Evolutionary conservation across 2,113 vertebrate species (phyloP), one percentile per base, ranked within the genome.

Genomic region (Vulpes lagopus): DNA sequence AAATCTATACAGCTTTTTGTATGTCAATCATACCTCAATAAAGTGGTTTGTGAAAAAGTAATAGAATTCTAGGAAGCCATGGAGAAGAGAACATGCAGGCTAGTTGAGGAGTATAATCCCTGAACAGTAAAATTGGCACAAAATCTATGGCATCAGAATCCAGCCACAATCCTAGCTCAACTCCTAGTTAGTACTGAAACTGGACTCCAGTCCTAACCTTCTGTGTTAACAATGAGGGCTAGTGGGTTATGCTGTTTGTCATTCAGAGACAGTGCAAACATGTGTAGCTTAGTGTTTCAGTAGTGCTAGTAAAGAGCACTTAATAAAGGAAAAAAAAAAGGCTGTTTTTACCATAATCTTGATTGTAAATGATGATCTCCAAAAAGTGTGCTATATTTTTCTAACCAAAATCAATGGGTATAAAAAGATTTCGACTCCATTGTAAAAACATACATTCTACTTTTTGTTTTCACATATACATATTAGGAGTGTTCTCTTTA

Each of bases 401-500:
- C 55, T 93, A 85, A 35, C 17, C 22, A 87, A 38, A 96, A 51
- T 38, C 51, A 57, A 32, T 74, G 8, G 6, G 11, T 92, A 60
- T 64, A 5, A 4, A 57, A 79, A 92, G 22, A 69, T 65, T 79
- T 67, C 79, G 3, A 82, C 71, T 93, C 12, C 4, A 64, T 22
- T 76, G 51, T 1, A 10, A 93, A 83, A 94, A 32, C 23, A 49
- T 62, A n/a, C 12, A n/a, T 38, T 71, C 3, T 43, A 43, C n/a
- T 73, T 91, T 89, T 90, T 73, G 87, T 57, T 93, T 90, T 90
- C 81, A 59, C 1, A 12, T 60, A 12, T 71, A 55, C 16, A n/a
- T 87, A 8, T 78, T 87, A 64, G 55, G 80, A 91, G 9, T 76
- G 25, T 92, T 92, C 59, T 81, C 43, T 95, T 97, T 83, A 95